Evolutionary conservation across 2,888 invertebrate species (phyloP).

Genomic region (Plebejus argus): DNA sequence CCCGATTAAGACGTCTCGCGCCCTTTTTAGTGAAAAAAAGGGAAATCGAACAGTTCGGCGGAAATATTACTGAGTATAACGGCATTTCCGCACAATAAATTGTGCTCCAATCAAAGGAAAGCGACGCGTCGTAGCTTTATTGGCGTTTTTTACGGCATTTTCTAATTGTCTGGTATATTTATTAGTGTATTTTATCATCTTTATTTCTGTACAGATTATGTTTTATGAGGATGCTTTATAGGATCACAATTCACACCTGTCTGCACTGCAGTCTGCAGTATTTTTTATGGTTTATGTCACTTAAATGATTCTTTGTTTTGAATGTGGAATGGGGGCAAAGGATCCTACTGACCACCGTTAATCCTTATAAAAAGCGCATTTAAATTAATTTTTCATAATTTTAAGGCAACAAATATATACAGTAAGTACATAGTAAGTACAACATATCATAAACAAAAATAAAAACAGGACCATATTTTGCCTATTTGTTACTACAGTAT

Average conservation of each 20-base stretch:
- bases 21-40: conserved; percentile 79
- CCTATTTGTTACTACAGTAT: background rate
- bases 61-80: conserved; percentile 79
- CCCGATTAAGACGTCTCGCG: conserved; percentile 77
- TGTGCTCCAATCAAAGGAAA: conserved; percentile 79
- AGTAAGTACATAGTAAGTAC: no score
- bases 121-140: conserved; percentile 72
- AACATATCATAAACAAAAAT: no score
- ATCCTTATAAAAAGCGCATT: background rate
- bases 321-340: background rate
- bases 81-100: conserved; percentile 81
- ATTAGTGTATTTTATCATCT: conserved; percentile 41
- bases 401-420: no score
- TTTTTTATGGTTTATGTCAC: background rate
- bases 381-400: background rate
- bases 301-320: background rate
- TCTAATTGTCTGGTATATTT: conserved; percentile 59
- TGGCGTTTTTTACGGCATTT: conserved; percentile 72
- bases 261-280: background rate
- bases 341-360: background rate
- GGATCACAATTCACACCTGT: conserved; percentile 16
- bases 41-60: conserved; percentile 78
- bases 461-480: no score
- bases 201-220: conserved; percentile 13
- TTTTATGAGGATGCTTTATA: conserved; percentile 29